phyloP scores from a whole-genome alignment of 64 coral and sea anemone genomes.

The Montipora cactus region DNA sequence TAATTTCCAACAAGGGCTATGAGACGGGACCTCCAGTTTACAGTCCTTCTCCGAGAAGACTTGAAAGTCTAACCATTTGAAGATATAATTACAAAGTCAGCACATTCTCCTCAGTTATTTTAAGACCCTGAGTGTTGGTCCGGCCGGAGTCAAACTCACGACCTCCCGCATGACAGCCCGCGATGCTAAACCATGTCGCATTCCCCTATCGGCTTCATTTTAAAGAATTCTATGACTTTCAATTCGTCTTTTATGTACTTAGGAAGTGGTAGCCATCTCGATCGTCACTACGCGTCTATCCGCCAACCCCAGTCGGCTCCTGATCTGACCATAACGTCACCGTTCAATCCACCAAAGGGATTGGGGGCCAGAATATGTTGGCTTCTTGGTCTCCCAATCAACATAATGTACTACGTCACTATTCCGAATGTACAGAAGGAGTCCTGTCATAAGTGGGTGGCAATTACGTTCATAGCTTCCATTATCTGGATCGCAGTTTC shows the following conservation, averaged over 20 bases:
- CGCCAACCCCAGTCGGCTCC: not conserved
- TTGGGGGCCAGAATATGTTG: conserved; percentile 44
- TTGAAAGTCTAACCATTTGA: no score
- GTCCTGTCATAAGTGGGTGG: conserved; percentile 59
- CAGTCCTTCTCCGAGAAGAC: no score
- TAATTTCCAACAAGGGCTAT: no score
- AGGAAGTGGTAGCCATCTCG: conserved; percentile 62
- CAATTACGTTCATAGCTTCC: conserved; percentile 68
- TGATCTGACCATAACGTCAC: conserved; percentile 52
- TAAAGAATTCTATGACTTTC: not conserved
- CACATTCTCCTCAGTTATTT: no score
- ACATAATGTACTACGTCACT: conserved; percentile 46
- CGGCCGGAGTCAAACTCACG: no score
- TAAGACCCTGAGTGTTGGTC: no score
- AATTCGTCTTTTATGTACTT: not conserved
- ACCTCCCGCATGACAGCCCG: no score
- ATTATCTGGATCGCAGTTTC: conserved; percentile 50
- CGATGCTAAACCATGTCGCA: no score
- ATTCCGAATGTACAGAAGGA: conserved; percentile 79
- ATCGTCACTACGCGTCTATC: conserved; percentile 71
- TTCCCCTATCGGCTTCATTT: no score
- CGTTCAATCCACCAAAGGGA: conserved; percentile 39
- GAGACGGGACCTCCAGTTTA: no score
- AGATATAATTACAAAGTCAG: no score
- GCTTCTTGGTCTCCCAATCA: conserved; percentile 70